A percentile compares a stretch with the other conserved stretches of the same genome.
These are phyloP conservation scores for Hymenochirus boettgeri DNA, from an alignment of 2,113 vertebrate species.

Conservation along the genomic window DNA sequence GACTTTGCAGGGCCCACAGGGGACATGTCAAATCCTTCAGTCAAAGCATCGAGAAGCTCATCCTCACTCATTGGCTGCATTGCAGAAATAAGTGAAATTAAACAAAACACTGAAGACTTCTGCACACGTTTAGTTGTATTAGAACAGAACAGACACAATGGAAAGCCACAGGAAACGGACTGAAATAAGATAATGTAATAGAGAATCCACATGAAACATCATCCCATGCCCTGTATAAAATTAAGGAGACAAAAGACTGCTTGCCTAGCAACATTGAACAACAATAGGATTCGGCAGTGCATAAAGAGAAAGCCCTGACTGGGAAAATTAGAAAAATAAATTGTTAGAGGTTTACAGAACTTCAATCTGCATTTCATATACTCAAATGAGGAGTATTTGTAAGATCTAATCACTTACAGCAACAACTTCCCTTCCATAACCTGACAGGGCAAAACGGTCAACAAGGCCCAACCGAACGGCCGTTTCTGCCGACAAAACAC, in stretches of 20 bases:
- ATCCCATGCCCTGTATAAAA: slow-evolving; percentile 3
- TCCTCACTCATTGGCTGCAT: slow-evolving; percentile 59
- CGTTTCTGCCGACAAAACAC: too few relatives aligned
- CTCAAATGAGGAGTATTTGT: too few relatives aligned
- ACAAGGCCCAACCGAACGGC: too few relatives aligned
- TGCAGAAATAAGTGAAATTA: slow-evolving; percentile 15
- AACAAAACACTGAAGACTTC: background rate
- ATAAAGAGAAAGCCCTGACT: background rate
- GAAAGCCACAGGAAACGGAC: background rate
- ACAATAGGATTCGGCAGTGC: slow-evolving; percentile 4
- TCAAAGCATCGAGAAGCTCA: slow-evolving; percentile 58
- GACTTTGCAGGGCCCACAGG: slow-evolving; percentile 35
- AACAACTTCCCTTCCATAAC: too few relatives aligned
- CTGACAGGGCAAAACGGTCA: too few relatives aligned
- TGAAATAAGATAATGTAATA: slow-evolving; percentile 1
- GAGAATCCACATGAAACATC: slow-evolving; percentile 16
- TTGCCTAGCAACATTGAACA: slow-evolving; percentile 29
- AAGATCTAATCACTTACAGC: too few relatives aligned
- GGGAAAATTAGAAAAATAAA: too few relatives aligned
- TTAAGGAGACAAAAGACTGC: slow-evolving; percentile 12
- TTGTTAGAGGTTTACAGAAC: too few relatives aligned
- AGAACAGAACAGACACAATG: background rate
- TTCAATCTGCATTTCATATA: too few relatives aligned
- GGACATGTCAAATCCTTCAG: slow-evolving; percentile 53
- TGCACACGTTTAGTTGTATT: background rate